Conservation (phyloP, 2,113 vertebrate species). For the Oceanodroma tethys region DNA sequence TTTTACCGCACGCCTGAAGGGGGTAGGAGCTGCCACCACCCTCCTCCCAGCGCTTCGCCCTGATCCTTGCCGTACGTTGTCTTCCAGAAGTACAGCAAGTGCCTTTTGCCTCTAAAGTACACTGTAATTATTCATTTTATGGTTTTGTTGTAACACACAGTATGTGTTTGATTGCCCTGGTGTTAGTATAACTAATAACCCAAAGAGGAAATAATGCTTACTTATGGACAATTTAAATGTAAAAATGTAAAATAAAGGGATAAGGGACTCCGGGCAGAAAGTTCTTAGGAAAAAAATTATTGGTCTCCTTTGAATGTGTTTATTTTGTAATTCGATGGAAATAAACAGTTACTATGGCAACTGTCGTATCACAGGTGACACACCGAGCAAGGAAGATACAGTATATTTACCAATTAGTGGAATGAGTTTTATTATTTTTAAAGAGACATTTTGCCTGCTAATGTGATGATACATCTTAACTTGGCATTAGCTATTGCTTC, state of each 20-base stretch:
- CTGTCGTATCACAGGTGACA: background rate
- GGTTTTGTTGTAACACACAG: background rate
- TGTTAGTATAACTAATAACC: background rate
- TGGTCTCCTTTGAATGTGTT: background rate
- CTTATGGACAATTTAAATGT: background rate
- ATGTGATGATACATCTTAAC: background rate
- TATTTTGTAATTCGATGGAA: background rate
- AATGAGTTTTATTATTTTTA: background rate
- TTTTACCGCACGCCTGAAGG: background rate
- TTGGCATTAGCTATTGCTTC: background rate
- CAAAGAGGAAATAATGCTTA: background rate
- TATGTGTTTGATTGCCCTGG: background rate
- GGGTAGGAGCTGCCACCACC: background rate
- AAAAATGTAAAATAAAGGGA: background rate
- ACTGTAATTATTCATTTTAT: background rate
- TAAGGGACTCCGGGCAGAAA: background rate
- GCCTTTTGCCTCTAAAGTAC: background rate
- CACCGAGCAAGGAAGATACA: background rate
- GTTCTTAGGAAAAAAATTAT: background rate
- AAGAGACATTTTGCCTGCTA: background rate
- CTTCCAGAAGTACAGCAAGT: background rate
- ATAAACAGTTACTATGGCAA: conserved; percentile 43
- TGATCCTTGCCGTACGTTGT: background rate
- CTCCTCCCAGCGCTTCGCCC: rapidly evolving
- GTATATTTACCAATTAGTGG: background rate